Base-by-base conservation (phyloP, 2,113 vertebrate genomes). In the Cacatua alba region DNA sequence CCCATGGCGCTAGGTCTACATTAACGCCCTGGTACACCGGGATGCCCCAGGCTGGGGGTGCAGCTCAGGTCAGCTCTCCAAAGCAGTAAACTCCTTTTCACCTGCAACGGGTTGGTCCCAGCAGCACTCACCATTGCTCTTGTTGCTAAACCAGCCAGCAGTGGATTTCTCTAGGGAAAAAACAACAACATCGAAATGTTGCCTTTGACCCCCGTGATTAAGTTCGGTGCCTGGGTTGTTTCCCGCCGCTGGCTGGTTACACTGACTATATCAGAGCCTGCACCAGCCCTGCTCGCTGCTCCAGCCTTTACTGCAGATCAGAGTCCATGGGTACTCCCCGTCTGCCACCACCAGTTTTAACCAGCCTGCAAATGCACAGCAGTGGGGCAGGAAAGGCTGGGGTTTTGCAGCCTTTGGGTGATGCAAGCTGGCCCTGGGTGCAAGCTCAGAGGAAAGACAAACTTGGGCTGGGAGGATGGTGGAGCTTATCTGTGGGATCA, bases 171-270 rank as follows among this genome's bases (percentile, higher is more conserved):
- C 52, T 14, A 18, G 29, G 49, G n/a, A 59, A 68, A 25, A 82
- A 89, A n/a, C 33, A 57, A 14, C 33, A 59, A 4, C 33, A 59
- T 10, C n/a, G 57, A 23, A 78, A 76, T 25, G 57, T 46, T 0
- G 7, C 72, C 76, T 74, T 86, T 92, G 90, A 78, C 59, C 70
- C 33, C 28, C 1, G 15, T 43, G 28, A 9, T 35, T 62, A 55
- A 77, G 59, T 46, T 67, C 11, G 4, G 33, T 4, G 21, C 64
- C 26, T 31, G 44, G 16, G 7, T 14, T 49, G 9, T 44, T 63
- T 82, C 21, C 28, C 0, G 0, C 43, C 67, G 37, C 29, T 0
- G 2, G 3, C n/a, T 43, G 26, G 20, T 64, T 52, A 39, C 0
- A 3, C 23, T 1, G 3, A 10, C 48, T 39, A 48, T 39, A 67